phyloP scores from a whole-genome alignment of 2,113 vertebrate species.

The Sphaerodactylus townsendi region DNA sequence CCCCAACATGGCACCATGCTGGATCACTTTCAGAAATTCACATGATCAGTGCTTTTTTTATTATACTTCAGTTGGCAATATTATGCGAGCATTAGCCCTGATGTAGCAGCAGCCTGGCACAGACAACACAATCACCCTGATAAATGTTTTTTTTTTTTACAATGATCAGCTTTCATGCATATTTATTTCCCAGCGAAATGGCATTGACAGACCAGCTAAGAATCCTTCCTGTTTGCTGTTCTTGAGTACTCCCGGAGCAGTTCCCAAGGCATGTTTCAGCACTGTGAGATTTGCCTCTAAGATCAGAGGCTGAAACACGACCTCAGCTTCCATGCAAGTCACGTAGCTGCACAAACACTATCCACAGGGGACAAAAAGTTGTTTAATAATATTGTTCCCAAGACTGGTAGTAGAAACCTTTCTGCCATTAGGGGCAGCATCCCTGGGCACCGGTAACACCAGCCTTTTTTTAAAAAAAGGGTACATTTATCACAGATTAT shows the following conservation, averaged over 20 bases:
- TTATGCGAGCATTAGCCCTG: too few relatives aligned
- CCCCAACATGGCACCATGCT: too few relatives aligned
- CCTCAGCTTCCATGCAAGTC: conserved; percentile 16
- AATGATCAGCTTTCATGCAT: neutral
- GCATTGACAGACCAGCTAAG: neutral
- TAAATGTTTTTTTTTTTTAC: neutral
- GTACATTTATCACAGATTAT: neutral
- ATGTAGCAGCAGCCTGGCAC: neutral
- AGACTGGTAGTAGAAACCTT: neutral
- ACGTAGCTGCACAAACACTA: conserved; percentile 1
- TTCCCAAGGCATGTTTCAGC: conserved; percentile 6
- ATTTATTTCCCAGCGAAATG: neutral
- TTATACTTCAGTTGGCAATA: too few relatives aligned
- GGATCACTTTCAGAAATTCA: too few relatives aligned
- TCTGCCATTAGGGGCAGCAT: neutral
- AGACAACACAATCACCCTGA: too few relatives aligned
- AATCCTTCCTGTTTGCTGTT: neutral
- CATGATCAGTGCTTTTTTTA: too few relatives aligned
- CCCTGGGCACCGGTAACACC: neutral
- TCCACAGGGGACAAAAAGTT: neutral
- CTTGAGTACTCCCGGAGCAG: neutral
- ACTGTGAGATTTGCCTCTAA: conserved; percentile 5
- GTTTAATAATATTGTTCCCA: conserved; percentile 5
- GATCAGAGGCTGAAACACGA: conserved; percentile 26
- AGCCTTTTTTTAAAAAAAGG: conserved; percentile 18